These are phyloP conservation scores for Amblyopsis hoosieri DNA, from an alignment of 2,797 vertebrate species.

Conservation along the genomic window DNA sequence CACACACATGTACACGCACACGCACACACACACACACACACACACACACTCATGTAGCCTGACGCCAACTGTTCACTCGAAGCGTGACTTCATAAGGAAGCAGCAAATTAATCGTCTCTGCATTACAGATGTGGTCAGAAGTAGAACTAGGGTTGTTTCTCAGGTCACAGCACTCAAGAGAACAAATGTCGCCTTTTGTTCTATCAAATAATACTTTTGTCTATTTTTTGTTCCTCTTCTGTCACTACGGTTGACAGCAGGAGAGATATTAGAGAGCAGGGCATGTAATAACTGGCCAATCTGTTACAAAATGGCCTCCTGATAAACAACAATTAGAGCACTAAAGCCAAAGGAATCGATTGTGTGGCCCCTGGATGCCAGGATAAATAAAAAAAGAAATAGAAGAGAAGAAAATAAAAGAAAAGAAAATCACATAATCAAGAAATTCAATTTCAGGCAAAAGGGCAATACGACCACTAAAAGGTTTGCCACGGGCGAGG, in stretches of 20 bases:
- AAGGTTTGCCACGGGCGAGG: constrained; percentile 64
- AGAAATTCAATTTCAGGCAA: constrained; percentile 78
- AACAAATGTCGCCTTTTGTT: too few species aligned
- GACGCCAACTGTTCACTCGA: background rate
- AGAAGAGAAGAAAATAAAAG: constrained; percentile 70
- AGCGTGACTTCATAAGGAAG: background rate
- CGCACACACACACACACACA: constrained; percentile 3
- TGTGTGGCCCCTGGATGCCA: constrained; percentile 59
- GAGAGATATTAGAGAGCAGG: constrained; percentile 25
- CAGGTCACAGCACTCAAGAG: too few species aligned
- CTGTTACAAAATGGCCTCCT: constrained; percentile 46
- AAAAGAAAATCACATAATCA: constrained; percentile 69
- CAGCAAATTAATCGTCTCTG: background rate
- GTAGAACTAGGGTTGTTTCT: too few species aligned
- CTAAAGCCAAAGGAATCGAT: constrained; percentile 60
- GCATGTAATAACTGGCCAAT: constrained; percentile 48
- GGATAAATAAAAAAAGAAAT: constrained; percentile 44
- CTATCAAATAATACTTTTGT: too few species aligned
- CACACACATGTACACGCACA: background rate
- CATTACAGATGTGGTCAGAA: background rate
- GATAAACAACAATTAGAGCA: constrained; percentile 65
- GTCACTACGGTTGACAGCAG: constrained; percentile 13
- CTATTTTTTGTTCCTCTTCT: background rate
- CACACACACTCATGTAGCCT: background rate
- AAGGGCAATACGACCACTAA: constrained; percentile 74